Conservation (phyloP, 2,113 vertebrate genomes). For the Lynx canadensis region DNA sequence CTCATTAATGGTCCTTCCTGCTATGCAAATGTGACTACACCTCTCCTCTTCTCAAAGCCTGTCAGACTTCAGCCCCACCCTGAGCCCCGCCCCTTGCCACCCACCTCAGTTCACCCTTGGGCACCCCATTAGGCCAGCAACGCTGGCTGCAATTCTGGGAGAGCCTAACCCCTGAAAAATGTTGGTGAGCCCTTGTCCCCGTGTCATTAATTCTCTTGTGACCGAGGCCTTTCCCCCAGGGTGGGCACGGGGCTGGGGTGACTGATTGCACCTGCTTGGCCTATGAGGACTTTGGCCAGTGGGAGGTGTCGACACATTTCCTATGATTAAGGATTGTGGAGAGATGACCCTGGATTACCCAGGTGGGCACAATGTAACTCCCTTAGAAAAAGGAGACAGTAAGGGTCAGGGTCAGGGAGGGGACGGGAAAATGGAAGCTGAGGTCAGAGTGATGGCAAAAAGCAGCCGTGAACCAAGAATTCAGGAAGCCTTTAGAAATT, state of each 20-base stretch:
- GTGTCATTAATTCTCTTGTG: constrained; percentile 68
- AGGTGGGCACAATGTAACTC: background rate
- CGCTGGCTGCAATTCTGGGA: background rate
- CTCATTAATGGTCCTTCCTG: background rate
- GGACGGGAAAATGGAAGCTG: background rate
- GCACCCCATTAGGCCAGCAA: background rate
- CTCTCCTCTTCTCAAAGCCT: background rate
- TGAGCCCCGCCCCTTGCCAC: rapidly evolving
- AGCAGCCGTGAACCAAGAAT: background rate
- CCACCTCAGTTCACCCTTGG: rapidly evolving
- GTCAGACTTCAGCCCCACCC: background rate
- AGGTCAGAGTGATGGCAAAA: background rate
- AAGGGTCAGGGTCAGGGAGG: background rate
- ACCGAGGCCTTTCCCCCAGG: constrained; percentile 54
- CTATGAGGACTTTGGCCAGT: constrained; percentile 45
- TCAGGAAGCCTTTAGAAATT: background rate
- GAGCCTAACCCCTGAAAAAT: constrained; percentile 47
- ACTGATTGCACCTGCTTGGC: constrained; percentile 59
- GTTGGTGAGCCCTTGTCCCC: background rate
- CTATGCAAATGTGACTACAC: rapidly evolving
- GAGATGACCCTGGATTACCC: too few species aligned
- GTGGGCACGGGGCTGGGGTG: constrained; percentile 1
- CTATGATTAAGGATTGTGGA: background rate
- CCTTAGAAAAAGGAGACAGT: background rate
- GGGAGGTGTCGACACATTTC: background rate